A percentile compares a stretch with the other conserved stretches of the same genome.
Evolutionary conservation across 2,113 vertebrate species (phyloP).

Genomic region (Jacana jacana): DNA sequence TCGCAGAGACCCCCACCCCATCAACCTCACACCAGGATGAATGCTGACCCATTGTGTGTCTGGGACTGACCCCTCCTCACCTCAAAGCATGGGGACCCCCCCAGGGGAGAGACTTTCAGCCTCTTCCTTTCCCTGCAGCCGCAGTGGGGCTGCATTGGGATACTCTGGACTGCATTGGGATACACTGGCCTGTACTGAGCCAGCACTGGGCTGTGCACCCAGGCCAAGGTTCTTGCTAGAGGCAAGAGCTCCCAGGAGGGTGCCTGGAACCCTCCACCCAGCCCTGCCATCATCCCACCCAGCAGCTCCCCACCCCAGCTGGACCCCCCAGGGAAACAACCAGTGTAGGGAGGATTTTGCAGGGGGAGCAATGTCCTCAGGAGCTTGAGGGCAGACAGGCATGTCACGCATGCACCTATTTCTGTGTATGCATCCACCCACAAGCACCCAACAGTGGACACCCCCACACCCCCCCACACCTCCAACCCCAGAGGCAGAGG

Average conservation of each 20-base stretch:
- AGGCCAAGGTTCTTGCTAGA: neutral
- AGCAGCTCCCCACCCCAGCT: neutral
- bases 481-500: neutral
- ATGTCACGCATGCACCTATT: too few relatives aligned
- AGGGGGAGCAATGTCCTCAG: neutral
- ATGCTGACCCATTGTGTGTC: neutral
- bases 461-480: too few relatives aligned
- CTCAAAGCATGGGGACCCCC: too few relatives aligned
- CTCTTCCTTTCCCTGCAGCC: neutral
- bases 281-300: neutral
- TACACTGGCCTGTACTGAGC: neutral
- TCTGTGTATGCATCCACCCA: too few relatives aligned
- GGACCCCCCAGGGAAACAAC: neutral
- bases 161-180: neutral
- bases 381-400: neutral
- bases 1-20: too few relatives aligned
- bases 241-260: too few relatives aligned
- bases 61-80: neutral
- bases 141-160: neutral
- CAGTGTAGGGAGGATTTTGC: neutral
- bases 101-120: neutral
- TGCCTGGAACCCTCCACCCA: neutral
- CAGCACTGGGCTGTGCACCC: neutral
- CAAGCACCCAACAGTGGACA: neutral
- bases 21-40: accelerated